Evolutionary conservation across 2,888 invertebrate species (phyloP).

Genomic region (Cheilosia soror): DNA sequence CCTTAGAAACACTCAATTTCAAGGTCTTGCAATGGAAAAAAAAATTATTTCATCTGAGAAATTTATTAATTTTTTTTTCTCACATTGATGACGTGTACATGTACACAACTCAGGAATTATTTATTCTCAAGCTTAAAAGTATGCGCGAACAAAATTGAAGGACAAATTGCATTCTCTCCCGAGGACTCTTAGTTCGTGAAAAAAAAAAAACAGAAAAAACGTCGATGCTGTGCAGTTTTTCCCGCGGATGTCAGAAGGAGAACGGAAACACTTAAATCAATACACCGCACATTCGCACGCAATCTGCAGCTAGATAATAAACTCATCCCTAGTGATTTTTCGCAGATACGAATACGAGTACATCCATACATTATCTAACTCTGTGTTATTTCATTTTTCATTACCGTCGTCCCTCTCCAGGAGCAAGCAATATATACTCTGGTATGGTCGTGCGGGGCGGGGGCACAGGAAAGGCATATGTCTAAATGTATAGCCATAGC

Average conservation of each 20-base stretch:
- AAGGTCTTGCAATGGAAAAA: not conserved
- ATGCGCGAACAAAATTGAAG: constrained; percentile 34
- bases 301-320: constrained; percentile 52
- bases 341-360: constrained; percentile 16
- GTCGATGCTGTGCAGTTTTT: constrained; percentile 31
- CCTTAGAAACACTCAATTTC: not conserved
- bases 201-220: constrained; percentile 4
- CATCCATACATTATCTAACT: constrained; percentile 34
- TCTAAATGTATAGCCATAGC: not conserved
- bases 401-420: constrained; percentile 48
- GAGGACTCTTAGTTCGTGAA: not conserved
- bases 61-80: not conserved
- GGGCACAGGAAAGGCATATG: constrained; percentile 1
- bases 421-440: constrained; percentile 12
- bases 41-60: not conserved
- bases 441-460: constrained; percentile 4
- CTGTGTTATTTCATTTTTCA: constrained; percentile 58
- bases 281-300: constrained; percentile 45
- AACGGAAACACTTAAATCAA: constrained; percentile 49
- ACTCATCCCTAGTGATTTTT: constrained; percentile 63
- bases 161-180: constrained; percentile 27
- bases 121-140: constrained; percentile 29
- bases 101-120: not conserved
- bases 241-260: not conserved
- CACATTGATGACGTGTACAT: not conserved